Evolutionary conservation across 1,140 invertebrate genomes (phyloP), one percentile per base, ranked within the genome.

Genomic region (Drosophila murphyi): DNA sequence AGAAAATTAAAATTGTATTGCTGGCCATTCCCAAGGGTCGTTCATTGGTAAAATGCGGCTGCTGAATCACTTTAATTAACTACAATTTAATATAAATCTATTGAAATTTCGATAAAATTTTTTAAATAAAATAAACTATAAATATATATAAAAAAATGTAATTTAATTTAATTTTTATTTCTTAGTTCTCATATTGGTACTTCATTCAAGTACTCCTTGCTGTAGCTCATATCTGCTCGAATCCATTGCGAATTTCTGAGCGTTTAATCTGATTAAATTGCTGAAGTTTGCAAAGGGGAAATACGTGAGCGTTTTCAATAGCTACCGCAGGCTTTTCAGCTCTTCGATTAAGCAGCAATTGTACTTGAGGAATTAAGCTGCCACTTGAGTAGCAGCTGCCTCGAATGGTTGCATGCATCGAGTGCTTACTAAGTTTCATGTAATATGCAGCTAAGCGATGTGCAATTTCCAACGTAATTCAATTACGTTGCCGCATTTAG

Each of bases 371-470:
- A 47, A 41, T 57, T 65, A 45, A 45, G 39, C n/a, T 41, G 39
- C 10, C 10, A 10, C 28, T 48, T 48, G 31, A 3, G 12, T 5
- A n/a, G 47, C 47, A 70, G 37, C 61, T 48, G 56, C 50, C 41
- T 39, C 56, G 12, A 4, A 7, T 35, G 28, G 32, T 3, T 20
- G 20, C 0, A 39, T 34, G 50, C 60, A 67, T 63, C 51, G 62
- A 71, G 50, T 79, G 67, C 43, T 12, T 37, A 47, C 60, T 37
- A 61, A 76, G n/a, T 61, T 61, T 39, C 67, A 83, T 68, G 79
- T 78, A 47, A 41, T 39, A 62, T 76, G 56, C 37, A 35, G 10
- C 39, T 35, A 35, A 45, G 43, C 12, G 57, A 52, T 57, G 57
- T 68, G 61, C 45, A 35, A 62, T 60, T n/a, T 37, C 50, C 31